These are phyloP conservation scores for Drosophila suzukii DNA, from an alignment of 1,140 invertebrate species.

Conservation along the genomic window DNA sequence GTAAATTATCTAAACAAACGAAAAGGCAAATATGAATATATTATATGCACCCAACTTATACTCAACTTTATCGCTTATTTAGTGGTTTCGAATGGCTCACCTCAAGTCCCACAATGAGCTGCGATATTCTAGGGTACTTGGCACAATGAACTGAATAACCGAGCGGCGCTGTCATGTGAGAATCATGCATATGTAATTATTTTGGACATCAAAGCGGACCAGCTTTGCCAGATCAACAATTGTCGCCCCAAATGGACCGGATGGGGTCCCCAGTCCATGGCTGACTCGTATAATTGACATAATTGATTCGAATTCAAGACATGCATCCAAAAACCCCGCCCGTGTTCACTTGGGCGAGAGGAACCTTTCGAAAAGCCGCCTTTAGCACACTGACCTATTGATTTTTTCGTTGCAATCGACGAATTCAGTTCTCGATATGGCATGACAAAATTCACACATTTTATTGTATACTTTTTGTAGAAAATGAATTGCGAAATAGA, in stretches of 20 bases:
- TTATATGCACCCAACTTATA: not conserved
- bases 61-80: not conserved
- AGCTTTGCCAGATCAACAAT: conserved; percentile 36
- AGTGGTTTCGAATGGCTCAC: not conserved
- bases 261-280: conserved; percentile 21
- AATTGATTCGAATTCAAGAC: conserved; percentile 63
- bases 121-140: conserved; percentile 4
- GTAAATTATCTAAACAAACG: not conserved
- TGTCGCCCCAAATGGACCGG: conserved; percentile 55
- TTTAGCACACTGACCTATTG: conserved; percentile 42
- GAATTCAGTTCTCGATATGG: conserved; percentile 10
- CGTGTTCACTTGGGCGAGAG: conserved; percentile 12
- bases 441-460: conserved; percentile 52
- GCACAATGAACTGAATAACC: conserved; percentile 1
- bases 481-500: conserved; percentile 36
- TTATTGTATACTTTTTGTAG: conserved; percentile 28
- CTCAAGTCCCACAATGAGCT: not conserved
- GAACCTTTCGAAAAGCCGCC: not conserved
- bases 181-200: conserved; percentile 43
- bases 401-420: conserved; percentile 33
- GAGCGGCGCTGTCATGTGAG: conserved; percentile 22
- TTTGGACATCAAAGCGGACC: conserved; percentile 37
- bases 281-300: conserved; percentile 64
- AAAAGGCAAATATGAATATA: not conserved
- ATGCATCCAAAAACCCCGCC: conserved; percentile 15